Conservation (phyloP, 2,888 invertebrate genomes). For the Ochropleura leucogaster region DNA sequence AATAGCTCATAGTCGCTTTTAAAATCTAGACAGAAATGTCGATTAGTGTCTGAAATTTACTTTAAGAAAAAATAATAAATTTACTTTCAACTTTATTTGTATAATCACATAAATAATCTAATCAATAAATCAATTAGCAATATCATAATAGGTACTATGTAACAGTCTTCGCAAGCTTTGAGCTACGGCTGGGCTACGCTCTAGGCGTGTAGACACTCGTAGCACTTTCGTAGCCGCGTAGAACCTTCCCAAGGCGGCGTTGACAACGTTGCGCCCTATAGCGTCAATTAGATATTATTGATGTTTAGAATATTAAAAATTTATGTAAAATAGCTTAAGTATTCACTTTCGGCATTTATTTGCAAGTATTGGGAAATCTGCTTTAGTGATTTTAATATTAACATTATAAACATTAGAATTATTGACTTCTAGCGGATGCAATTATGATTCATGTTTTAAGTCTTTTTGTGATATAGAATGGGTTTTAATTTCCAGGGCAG, state of each 20-base stretch:
- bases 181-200: constrained; percentile 5
- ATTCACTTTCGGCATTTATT: neutral
- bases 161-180: neutral
- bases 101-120: neutral
- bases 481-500: neutral
- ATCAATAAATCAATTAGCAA: neutral
- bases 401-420: neutral
- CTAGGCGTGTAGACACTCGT: constrained; percentile 45
- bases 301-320: neutral
- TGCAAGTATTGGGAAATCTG: neutral
- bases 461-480: neutral
- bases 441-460: no score
- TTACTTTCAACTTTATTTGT: no score
- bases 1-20: no score
- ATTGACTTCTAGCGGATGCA: neutral
- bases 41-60: no score
- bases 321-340: neutral
- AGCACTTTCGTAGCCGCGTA: constrained; percentile 46
- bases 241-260: constrained; percentile 6
- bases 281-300: neutral
- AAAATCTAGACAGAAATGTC: no score
- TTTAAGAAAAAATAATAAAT: no score
- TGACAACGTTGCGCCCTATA: neutral
- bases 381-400: neutral
- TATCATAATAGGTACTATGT: neutral